phyloP scores from a whole-genome alignment of 1,140 invertebrate genomes.

The Drosophila lini region DNA sequence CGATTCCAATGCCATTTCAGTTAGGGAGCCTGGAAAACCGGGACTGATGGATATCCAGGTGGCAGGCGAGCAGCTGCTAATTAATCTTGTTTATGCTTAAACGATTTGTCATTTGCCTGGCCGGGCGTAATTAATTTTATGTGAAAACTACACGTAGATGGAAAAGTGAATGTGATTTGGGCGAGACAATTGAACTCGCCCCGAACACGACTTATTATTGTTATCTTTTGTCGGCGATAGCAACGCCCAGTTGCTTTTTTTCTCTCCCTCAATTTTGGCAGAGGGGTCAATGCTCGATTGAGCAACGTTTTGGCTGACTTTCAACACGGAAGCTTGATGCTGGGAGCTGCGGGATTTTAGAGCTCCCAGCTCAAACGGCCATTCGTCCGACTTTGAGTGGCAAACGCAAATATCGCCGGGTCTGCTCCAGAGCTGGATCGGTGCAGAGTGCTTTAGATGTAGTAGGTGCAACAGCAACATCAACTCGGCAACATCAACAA shows the following conservation, averaged over 20 bases:
- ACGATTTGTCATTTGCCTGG: slow-evolving; percentile 69
- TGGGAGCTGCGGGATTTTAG: slow-evolving; percentile 12
- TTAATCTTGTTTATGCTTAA: slow-evolving; percentile 75
- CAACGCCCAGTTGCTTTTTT: slow-evolving; percentile 57
- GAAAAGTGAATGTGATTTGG: slow-evolving; percentile 70
- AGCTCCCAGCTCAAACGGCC: slow-evolving; percentile 25
- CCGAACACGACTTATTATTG: slow-evolving; percentile 60
- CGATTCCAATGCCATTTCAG: slow-evolving; percentile 1
- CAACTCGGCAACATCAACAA: slow-evolving; percentile 13
- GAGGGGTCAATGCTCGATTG: slow-evolving; percentile 73
- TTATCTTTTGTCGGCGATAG: slow-evolving; percentile 75
- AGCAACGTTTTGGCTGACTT: slow-evolving; percentile 69
- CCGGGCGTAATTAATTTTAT: slow-evolving; percentile 67
- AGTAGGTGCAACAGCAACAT: slow-evolving; percentile 61
- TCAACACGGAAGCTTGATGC: slow-evolving; percentile 64
- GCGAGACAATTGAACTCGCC: slow-evolving; percentile 64
- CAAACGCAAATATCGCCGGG: slow-evolving; percentile 51
- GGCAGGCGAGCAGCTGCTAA: slow-evolving; percentile 57
- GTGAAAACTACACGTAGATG: slow-evolving; percentile 49
- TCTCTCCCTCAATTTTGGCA: slow-evolving; percentile 39
- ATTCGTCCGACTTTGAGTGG: slow-evolving; percentile 44
- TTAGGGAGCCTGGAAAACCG: slow-evolving; percentile 30
- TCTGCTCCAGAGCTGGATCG: slow-evolving; percentile 30
- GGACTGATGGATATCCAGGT: slow-evolving; percentile 51
- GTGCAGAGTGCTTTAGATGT: slow-evolving; percentile 36